These are phyloP conservation scores for Jordanella pulchra DNA, from an alignment of 2,797 vertebrate genomes.

Conservation along the genomic window DNA sequence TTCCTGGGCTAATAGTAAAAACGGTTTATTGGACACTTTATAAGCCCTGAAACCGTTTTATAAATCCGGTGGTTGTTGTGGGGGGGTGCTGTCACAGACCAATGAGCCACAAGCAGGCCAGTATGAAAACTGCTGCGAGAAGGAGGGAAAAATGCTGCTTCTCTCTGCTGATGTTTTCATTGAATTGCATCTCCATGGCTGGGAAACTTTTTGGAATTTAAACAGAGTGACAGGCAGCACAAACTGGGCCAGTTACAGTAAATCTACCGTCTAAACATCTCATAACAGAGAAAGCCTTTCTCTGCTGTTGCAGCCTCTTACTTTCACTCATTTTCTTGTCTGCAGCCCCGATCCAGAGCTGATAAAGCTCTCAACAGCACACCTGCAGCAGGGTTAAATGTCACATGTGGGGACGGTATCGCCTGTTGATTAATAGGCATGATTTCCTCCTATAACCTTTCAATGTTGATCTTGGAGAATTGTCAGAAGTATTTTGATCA, in stretches of 20 bases:
- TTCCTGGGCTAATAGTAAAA: slow-evolving; percentile 63
- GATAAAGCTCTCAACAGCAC: slow-evolving; percentile 77
- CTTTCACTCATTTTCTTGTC: slow-evolving; percentile 6
- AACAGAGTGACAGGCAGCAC: slow-evolving; percentile 10
- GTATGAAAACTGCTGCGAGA: slow-evolving; percentile 19
- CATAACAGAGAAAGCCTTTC: slow-evolving; percentile 19
- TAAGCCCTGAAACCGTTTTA: slow-evolving; percentile 52
- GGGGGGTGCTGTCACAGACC: slow-evolving; percentile 33
- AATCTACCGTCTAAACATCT: slow-evolving; percentile 23
- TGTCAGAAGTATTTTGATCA: not conserved
- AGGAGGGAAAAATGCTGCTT: slow-evolving; percentile 3
- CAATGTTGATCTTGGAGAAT: not conserved
- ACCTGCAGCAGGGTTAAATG: slow-evolving; percentile 58
- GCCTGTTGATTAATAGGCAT: not conserved
- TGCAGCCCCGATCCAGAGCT: slow-evolving; percentile 33
- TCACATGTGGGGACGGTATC: not conserved
- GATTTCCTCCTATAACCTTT: not conserved
- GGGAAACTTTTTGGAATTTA: slow-evolving; percentile 16
- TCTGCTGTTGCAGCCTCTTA: slow-evolving; percentile 1
- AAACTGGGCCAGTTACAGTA: slow-evolving; percentile 15
- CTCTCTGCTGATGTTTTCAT: slow-evolving; percentile 25
- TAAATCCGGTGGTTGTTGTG: slow-evolving; percentile 42
- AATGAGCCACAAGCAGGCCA: slow-evolving; percentile 43
- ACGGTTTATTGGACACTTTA: slow-evolving; percentile 67
- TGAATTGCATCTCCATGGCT: slow-evolving; percentile 7